Base-by-base conservation (phyloP, 2,797 vertebrate species). In the Silurus lanzhouensis region DNA sequence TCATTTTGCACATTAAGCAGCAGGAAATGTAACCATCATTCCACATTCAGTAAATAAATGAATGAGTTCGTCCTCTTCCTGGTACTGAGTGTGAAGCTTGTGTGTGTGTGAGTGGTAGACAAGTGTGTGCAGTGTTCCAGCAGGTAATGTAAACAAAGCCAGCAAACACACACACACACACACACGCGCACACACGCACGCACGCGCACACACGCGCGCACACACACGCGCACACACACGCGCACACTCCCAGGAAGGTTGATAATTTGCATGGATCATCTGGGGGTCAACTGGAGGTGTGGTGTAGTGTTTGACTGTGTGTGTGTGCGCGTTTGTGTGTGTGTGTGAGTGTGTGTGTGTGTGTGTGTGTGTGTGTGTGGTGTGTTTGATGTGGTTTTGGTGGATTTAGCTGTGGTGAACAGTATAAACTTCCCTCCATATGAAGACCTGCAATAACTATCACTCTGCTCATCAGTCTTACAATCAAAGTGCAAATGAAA, bases 61-160 rank as follows among this genome's bases (percentile, higher is more conserved):
- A 76, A 76, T 58, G 19, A 19, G n/a, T 17, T 57, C 25, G 19
- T 27, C 46, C 71, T 74, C 71, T 52, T 74, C 46, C 71, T 74
- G 22, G 22, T 74, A 74, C 46, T 52, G 46, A n/a, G 71, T n/a
- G 13, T 15, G 8, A 46, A 55, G 55, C n/a, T 75, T 75, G 31
- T 25, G 25, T 17, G 27, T 27, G 48, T 8, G 2, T 8, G 5
- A 14, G 25, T 25, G 25, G 7, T 13, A 58, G 57, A 76, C 74
- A 76, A 15, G 58, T 12, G 74, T 31, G 15, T 10, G 14, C 55
- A 58, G 74, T 12, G 9, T 58, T 58, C 15, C 74, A 76, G 74
- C 74, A 76, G 74, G 74, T 76, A 58, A 17, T 27, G 52, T 58
- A 58, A 76, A 76, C 31, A 76, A 76, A 58, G 25, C 72, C 46